Conservation (phyloP, 2,888 invertebrate genomes). For the Brenthis ino region DNA sequence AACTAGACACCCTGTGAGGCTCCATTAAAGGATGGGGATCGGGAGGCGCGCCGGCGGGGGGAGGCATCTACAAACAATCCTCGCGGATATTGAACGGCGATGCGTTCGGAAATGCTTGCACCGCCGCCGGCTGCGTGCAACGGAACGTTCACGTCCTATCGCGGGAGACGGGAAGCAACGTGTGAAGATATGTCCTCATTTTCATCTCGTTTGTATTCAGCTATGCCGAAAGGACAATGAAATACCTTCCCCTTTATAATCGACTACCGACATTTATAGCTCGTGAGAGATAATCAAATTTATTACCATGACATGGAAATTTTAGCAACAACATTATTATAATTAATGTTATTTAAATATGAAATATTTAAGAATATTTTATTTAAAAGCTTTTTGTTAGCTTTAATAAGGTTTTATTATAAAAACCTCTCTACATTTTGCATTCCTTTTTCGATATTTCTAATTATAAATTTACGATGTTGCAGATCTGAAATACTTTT, state of each 20-base stretch:
- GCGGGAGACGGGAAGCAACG: slow-evolving; percentile 62
- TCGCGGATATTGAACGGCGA: slow-evolving; percentile 80
- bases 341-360: not conserved
- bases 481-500: slow-evolving; percentile 29
- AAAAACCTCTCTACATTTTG: not conserved
- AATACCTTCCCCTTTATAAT: slow-evolving; percentile 30
- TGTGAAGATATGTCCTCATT: slow-evolving; percentile 70
- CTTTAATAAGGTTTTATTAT: not conserved
- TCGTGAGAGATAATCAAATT: slow-evolving; percentile 11
- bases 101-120: slow-evolving; percentile 78
- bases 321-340: not conserved
- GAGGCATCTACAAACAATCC: slow-evolving; percentile 74
- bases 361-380: not conserved
- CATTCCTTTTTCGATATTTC: slow-evolving; percentile 21
- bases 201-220: slow-evolving; percentile 61
- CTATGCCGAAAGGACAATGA: slow-evolving; percentile 38
- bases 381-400: not conserved
- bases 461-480: slow-evolving; percentile 23
- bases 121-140: slow-evolving; percentile 67
- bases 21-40: slow-evolving; percentile 50
- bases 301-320: not conserved
- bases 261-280: slow-evolving; percentile 20
- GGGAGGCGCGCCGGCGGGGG: slow-evolving; percentile 43
- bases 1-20: slow-evolving; percentile 52
- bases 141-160: slow-evolving; percentile 65